These are phyloP conservation scores for Trochalopteron elliotii DNA, from an alignment of 2,113 vertebrate species.

Conservation along the genomic window DNA sequence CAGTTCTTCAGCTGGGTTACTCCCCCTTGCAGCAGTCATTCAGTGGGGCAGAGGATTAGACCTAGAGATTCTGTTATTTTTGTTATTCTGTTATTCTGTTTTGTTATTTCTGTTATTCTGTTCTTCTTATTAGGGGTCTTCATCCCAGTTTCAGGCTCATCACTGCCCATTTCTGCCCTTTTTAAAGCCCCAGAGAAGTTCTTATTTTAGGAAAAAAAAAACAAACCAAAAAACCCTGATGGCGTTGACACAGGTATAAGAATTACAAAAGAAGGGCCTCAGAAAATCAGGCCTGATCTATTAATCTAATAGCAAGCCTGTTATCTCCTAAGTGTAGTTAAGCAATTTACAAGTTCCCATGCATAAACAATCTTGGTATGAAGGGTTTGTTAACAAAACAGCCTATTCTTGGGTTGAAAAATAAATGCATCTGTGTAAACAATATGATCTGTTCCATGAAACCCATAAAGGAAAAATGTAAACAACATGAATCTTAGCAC, in stretches of 20 bases:
- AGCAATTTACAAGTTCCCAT: not conserved
- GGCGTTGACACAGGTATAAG: not conserved
- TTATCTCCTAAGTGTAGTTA: not conserved
- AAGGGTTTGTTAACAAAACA: not conserved
- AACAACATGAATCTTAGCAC: not conserved
- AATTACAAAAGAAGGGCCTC: not conserved
- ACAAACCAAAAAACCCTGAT: not conserved
- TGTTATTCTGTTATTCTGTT: too few relatives aligned
- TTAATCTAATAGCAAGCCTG: not conserved
- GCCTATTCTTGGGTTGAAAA: not conserved
- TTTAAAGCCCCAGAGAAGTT: rapidly evolving
- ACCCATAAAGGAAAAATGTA: not conserved
- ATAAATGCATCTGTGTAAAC: not conserved
- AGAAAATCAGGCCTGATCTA: not conserved
- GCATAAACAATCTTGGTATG: not conserved
- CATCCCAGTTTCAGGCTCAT: not conserved
- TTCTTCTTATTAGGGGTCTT: not conserved
- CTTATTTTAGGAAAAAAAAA: not conserved
- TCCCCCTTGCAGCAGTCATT: not conserved
- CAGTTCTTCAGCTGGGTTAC: not conserved
- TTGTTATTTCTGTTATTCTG: too few relatives aligned
- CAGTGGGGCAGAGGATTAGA: not conserved
- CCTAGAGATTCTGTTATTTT: not conserved
- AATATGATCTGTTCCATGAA: not conserved
- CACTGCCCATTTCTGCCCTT: not conserved